Percentiles rank a stretch among this genome's conserved stretches.
Evolutionary conservation across 2,797 vertebrate genomes (phyloP).

Genomic region (Gadopsis bispinosus): DNA sequence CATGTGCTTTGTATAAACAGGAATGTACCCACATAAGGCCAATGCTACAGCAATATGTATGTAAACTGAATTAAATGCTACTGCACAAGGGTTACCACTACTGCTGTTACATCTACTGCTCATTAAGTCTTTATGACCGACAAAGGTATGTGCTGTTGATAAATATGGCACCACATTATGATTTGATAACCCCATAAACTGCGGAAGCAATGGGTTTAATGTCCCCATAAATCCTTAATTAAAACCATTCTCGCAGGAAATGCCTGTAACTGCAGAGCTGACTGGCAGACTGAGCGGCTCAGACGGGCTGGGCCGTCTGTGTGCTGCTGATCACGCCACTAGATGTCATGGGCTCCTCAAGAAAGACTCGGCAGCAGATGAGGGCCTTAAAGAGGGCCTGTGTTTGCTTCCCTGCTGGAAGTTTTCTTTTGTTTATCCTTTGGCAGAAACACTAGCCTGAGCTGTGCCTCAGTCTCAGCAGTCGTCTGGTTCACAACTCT

Average conservation of each 20-base stretch:
- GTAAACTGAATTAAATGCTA: background rate
- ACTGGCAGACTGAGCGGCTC: background rate
- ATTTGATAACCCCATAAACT: slow-evolving; percentile 52
- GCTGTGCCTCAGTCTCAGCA: slow-evolving; percentile 44
- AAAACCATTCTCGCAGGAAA: slow-evolving; percentile 43
- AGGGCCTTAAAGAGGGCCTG: background rate
- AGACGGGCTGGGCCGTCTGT: background rate
- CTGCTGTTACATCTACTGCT: background rate
- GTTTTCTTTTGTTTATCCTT: slow-evolving; percentile 66
- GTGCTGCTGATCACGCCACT: slow-evolving; percentile 55
- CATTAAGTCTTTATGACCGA: slow-evolving; percentile 17
- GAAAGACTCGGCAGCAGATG: slow-evolving; percentile 9
- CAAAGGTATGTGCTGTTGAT: slow-evolving; percentile 34
- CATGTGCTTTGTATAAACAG: background rate
- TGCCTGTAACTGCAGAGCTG: background rate
- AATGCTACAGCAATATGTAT: background rate
- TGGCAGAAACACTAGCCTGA: slow-evolving; percentile 42
- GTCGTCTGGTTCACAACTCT: slow-evolving; percentile 34
- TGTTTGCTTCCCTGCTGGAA: slow-evolving; percentile 42
- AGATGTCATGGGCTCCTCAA: slow-evolving; percentile 68
- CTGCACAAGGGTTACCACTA: background rate
- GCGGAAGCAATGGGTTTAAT: slow-evolving; percentile 30
- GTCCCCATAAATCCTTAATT: slow-evolving; percentile 47
- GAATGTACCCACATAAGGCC: background rate
- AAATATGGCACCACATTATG: slow-evolving; percentile 30